Evolutionary conservation across 2,888 invertebrate genomes (phyloP).

Genomic region (Noctua pronuba): DNA sequence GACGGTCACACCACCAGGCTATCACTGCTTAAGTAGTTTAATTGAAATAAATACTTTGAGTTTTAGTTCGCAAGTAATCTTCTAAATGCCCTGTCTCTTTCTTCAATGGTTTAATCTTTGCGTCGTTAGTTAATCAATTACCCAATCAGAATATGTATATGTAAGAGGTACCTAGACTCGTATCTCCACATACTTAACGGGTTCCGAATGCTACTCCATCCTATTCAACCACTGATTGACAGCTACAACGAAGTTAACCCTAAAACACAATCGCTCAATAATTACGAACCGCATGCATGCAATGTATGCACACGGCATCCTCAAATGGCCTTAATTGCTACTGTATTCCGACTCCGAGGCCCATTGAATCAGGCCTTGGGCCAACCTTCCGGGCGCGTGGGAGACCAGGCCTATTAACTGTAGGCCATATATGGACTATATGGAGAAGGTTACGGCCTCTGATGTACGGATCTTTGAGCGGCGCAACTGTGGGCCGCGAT

Average conservation of each 20-base stretch:
- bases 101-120: background rate
- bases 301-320: conserved; percentile 42
- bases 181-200: conserved; percentile 19
- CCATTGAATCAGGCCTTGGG: conserved; percentile 67
- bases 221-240: conserved; percentile 24
- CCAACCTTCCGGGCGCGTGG: conserved; percentile 70
- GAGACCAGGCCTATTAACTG: conserved; percentile 72
- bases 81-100: background rate
- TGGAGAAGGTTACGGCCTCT: conserved; percentile 68
- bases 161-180: background rate
- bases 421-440: conserved; percentile 63
- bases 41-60: background rate
- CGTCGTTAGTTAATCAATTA: background rate
- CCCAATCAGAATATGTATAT: background rate
- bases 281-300: conserved; percentile 49
- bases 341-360: conserved; percentile 50
- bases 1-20: too few species aligned
- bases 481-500: conserved; percentile 48
- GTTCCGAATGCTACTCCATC: background rate
- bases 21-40: too few species aligned
- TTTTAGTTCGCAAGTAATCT: background rate
- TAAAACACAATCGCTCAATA: conserved; percentile 34
- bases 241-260: background rate
- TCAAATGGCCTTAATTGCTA: conserved; percentile 64
- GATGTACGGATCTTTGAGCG: conserved; percentile 58